Percentiles rank a stretch among this genome's conserved stretches.
These are phyloP conservation scores for Chesias legatella DNA, from an alignment of 2,888 invertebrate genomes.

Conservation along the genomic window DNA sequence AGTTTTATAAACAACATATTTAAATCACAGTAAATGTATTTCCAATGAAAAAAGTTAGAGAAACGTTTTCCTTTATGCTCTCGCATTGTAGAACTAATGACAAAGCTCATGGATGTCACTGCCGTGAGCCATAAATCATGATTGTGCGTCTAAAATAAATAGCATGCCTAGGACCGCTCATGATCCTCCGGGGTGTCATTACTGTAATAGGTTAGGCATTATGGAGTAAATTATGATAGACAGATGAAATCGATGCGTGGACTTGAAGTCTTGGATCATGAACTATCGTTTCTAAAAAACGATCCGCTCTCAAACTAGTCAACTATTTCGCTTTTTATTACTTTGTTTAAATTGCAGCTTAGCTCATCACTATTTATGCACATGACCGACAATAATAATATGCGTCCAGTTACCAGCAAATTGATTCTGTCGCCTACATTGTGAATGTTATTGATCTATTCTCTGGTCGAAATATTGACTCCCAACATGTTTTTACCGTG, in stretches of 20 bases:
- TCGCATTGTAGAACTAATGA: slow-evolving; percentile 26
- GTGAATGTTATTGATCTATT: slow-evolving; percentile 7
- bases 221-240: slow-evolving; percentile 38
- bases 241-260: slow-evolving; percentile 32
- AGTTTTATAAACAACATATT: slow-evolving; percentile 16
- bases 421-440: slow-evolving; percentile 2
- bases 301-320: slow-evolving; percentile 14
- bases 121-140: slow-evolving; percentile 34
- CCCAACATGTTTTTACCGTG: slow-evolving; percentile 10
- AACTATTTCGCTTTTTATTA: slow-evolving; percentile 18
- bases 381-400: slow-evolving; percentile 1
- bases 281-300: slow-evolving; percentile 18
- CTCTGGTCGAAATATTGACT: slow-evolving; percentile 3
- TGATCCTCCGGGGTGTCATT: slow-evolving; percentile 36
- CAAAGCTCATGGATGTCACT: slow-evolving; percentile 24
- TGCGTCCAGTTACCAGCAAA: not conserved
- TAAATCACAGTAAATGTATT: slow-evolving; percentile 26
- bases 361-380: slow-evolving; percentile 13
- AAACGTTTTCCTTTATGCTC: slow-evolving; percentile 19
- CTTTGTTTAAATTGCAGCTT: slow-evolving; percentile 23
- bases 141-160: slow-evolving; percentile 34
- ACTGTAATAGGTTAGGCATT: slow-evolving; percentile 38
- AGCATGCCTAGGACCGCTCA: slow-evolving; percentile 21
- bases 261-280: slow-evolving; percentile 10
- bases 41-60: slow-evolving; percentile 23